Conservation (phyloP, 1,140 invertebrate species). For the Zophobas atratus region DNA sequence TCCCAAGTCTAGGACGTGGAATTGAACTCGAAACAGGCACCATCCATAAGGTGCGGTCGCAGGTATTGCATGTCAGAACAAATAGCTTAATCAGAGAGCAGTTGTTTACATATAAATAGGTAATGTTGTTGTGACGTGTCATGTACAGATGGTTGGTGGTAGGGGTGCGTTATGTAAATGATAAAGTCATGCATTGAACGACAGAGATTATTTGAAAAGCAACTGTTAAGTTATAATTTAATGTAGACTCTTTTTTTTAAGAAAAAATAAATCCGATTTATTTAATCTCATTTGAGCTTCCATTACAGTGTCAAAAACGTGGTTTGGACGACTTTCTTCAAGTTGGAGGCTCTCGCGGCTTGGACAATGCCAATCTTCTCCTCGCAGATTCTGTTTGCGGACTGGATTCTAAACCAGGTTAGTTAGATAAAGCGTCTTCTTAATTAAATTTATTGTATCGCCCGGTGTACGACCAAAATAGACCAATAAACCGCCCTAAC, state of each 20-base stretch:
- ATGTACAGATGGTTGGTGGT: no score
- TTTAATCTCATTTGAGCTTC: no score
- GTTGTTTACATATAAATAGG: no score
- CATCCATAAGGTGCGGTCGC: slow-evolving; percentile 74
- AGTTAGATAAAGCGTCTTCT: slow-evolving; percentile 47
- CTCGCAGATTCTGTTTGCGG: slow-evolving; percentile 82
- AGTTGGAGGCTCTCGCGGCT: slow-evolving; percentile 81
- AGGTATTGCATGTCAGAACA: slow-evolving; percentile 56
- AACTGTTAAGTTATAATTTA: no score
- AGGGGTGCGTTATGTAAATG: no score
- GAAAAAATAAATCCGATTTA: no score
- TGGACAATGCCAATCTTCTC: slow-evolving; percentile 80
- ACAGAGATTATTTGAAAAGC: no score
- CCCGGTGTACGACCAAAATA: neutral
- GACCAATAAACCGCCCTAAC: neutral
- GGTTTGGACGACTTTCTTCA: slow-evolving; percentile 82
- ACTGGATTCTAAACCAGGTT: slow-evolving; percentile 79
- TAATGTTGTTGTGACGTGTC: no score
- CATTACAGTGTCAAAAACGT: slow-evolving; percentile 79
- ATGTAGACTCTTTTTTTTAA: no score
- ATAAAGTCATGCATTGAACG: no score
- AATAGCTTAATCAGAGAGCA: neutral
- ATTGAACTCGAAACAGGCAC: slow-evolving; percentile 77
- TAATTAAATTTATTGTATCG: neutral
- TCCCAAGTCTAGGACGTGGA: slow-evolving; percentile 67